Evolutionary conservation across 1,140 invertebrate genomes (phyloP), one percentile per base, ranked within the genome.

Genomic region (Drosophila setifemur): DNA sequence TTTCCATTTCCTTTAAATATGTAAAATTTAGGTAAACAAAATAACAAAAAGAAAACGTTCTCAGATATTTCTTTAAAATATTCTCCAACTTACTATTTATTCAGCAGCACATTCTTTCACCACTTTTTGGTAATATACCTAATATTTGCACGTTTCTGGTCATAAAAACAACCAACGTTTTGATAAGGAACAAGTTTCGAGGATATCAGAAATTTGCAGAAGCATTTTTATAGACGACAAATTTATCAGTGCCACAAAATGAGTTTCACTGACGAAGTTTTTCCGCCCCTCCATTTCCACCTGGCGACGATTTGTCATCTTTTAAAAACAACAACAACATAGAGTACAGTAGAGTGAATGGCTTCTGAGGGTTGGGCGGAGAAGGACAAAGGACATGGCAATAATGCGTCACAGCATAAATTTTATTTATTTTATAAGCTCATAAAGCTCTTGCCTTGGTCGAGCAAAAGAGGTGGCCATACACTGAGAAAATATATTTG

Each of bases 281-380:
- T 8, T 11, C 33, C 21, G 31, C 33, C n/a, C 54, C 53, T 48
- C 48, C 16, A 48, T 69, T 55, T 35, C 43, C 72, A 73, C 72
- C 81, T 87, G 81, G 45, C 76, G 75, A 89, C 86, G 69, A 89
- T 89, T 89, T 89, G 87, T 89, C 87, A 89, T 89, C 73, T 89
- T 89, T 82, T 86, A 82, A 78, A 82, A 68, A 68, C 76, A 74
- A 74, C 63, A 85, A 66, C 37, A 71, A 39, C 47, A 55, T 40
- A 55, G 42, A 11, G 57, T 21, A 43, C 14, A 33, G 57, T 53
- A 64, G 16, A 47, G 53, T 33, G 42, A 45, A 23, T 55, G 48
- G 57, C 57, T 61, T 43, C 9, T 6, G 12, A 43, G 37, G 33
- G 26, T 40, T 43, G 18, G 11, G 18, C 23, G 3, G 47, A 40